These are phyloP conservation scores for Cynocephalus volans DNA, from an alignment of 2,113 vertebrate genomes.

Conservation along the genomic window DNA sequence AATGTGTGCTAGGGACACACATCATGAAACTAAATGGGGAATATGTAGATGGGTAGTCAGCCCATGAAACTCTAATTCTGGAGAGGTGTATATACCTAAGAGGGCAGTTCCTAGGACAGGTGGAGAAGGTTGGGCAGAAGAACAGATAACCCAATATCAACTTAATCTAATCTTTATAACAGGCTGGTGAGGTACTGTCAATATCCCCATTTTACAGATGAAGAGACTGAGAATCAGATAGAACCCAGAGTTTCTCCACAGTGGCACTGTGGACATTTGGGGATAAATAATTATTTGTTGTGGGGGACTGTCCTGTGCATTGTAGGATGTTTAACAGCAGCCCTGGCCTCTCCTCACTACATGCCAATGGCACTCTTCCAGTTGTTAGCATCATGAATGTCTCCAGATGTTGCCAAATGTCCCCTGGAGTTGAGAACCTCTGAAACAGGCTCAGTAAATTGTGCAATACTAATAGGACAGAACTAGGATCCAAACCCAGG, in stretches of 20 bases:
- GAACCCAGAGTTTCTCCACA: not conserved
- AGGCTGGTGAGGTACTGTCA: not conserved
- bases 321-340: not conserved
- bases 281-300: not conserved
- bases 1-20: not conserved
- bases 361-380: not conserved
- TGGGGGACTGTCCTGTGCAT: not conserved
- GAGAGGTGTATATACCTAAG: not conserved
- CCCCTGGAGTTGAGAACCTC: not conserved
- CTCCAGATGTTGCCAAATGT: slow-evolving; percentile 11
- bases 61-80: not conserved
- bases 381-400: not conserved
- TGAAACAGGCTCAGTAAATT: not conserved
- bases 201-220: not conserved
- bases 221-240: slow-evolving; percentile 18
- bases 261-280: not conserved
- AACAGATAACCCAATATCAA: not conserved
- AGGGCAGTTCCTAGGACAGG: not conserved
- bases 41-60: not conserved
- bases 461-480: not conserved
- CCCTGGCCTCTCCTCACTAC: not conserved
- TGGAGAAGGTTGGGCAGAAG: not conserved
- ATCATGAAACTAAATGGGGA: not conserved
- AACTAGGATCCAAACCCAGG: slow-evolving; percentile 3
- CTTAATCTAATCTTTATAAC: not conserved